Base-by-base conservation (phyloP, 2,797 vertebrate species). In the Scolopax bukidnonensis region DNA sequence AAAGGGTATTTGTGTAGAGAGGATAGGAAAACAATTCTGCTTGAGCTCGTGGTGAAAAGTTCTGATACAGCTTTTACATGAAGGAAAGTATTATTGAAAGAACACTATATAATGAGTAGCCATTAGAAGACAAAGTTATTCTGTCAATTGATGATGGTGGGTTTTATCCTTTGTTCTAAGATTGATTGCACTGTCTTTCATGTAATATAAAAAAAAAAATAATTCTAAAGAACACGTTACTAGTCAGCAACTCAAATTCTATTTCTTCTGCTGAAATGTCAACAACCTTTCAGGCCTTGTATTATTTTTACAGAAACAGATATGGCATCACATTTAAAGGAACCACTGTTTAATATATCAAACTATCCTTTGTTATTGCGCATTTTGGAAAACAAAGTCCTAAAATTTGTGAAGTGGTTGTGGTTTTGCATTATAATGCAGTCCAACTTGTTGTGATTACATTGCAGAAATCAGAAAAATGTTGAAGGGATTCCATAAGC, bases 171-270 rank as follows among this genome's bases (percentile, higher is more conserved):
- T 64, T 13, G 75, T 76, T 97, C 93, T 96, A 95, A 97, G 95
- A 97, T 98, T 97, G 97, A 97, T 98, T 97, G 86, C 89, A 95
- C 77, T 97, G 93, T 94, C 93, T 97, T 96, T 96, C 93, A 83
- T 94, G 87, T 98, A 97, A 97, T 76, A 71, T 75, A 53, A 94
- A 96, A 90, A 95, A 93, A 43, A 6, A 6, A 6, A 94, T 86
- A 89, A 84, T 10, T 59, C 84, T 81, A 93, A 96, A 93, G 92
- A 87, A 94, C 84, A 90, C 69, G 84, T 93, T 96, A 83, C 47
- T 96, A 95, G 90, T 71, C 84, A 96, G 87, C 57, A 96, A 96
- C 79, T 95, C 86, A 95, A 96, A 97, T 96, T 97, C 90, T 95
- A 78, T 98, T 98, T 97, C 82, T 95, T 97, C 76, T 96, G 57